Percentiles rank a stretch among this genome's conserved stretches.
Conservation (phyloP, 2,113 vertebrate species). For the Capreolus pygargus region DNA sequence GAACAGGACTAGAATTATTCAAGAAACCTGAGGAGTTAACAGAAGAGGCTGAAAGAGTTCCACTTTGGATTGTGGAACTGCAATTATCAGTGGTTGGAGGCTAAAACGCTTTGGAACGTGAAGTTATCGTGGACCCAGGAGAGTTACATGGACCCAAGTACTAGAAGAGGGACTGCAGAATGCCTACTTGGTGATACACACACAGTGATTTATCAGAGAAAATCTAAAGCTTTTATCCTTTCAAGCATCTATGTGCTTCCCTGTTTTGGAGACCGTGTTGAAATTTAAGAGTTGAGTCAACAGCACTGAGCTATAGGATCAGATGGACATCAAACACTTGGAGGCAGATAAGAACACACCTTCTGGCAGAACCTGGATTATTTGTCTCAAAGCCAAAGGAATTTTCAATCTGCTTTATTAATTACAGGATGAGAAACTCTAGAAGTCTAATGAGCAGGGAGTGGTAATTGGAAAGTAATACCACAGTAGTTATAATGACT, state of each 20-base stretch:
- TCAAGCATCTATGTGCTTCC: neutral
- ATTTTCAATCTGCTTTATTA: conserved; percentile 18
- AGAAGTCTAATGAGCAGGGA: neutral
- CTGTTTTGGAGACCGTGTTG: neutral
- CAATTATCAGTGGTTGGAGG: neutral
- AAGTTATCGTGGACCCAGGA: neutral
- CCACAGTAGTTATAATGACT: neutral
- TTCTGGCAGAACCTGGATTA: neutral
- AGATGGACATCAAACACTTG: neutral
- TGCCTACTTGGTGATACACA: neutral
- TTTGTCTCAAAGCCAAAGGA: neutral
- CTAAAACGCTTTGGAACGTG: neutral
- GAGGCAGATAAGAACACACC: neutral
- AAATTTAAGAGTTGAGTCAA: neutral
- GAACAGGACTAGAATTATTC: neutral
- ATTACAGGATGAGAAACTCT: neutral
- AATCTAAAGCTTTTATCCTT: neutral
- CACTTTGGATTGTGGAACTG: neutral
- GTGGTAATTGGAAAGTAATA: neutral
- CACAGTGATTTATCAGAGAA: neutral
- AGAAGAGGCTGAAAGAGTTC: neutral
- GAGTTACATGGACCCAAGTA: no score
- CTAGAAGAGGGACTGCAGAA: no score
- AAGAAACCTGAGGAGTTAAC: neutral
- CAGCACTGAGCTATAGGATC: neutral